Evolutionary conservation across 2,888 invertebrate genomes (phyloP), one percentile per base, ranked within the genome.

Genomic region (Drosophila kanekoi): DNA sequence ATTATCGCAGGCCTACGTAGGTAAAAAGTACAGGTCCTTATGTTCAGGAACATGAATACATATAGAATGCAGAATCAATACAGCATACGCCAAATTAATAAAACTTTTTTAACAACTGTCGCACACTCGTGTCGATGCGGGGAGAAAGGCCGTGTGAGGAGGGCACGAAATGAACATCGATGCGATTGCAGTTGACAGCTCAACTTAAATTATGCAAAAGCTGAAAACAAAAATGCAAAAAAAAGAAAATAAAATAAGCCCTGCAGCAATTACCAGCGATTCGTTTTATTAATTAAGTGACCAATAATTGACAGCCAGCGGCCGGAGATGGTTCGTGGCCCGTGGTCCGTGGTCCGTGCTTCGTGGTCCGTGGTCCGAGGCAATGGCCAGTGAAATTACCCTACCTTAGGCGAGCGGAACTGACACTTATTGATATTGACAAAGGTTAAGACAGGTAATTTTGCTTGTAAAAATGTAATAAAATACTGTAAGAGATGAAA

Each of bases 191-290:
- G 52, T 57, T 75, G 69, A 59, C 77, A 74, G 58, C 47, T 43
- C n/a, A 37, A 54, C 65, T 75, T 81, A 45, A 83, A 83, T 83
- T 71, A 81, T 81, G 76, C 44, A 71, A 43, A 35, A 52, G 45
- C 18, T 32, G 40, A 35, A 56, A 28, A 28, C 8, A 8, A 8
- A 70, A 43, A 13, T 35, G 54, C 43, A 28, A 33, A 35, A 53
- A 8, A 11, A 38, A 2, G n/a, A n/a, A 18, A 18, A 33, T 20
- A n/a, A 45, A 58, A 63, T 43, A 59, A 59, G 10, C 4, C 37
- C 5, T 20, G 32, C 16, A 48, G 16, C 54, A 54, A 66, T 62
- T 41, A 41, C 16, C 43, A 5, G 14, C 11, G 28, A 51, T 14
- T 41, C 35, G 6, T 16, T 61, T 56, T 61, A 58, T 65, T 73